Percentiles rank a stretch among this genome's conserved stretches.
Conservation (phyloP, 2,797 vertebrate species). For the Poecilia wingei region DNA sequence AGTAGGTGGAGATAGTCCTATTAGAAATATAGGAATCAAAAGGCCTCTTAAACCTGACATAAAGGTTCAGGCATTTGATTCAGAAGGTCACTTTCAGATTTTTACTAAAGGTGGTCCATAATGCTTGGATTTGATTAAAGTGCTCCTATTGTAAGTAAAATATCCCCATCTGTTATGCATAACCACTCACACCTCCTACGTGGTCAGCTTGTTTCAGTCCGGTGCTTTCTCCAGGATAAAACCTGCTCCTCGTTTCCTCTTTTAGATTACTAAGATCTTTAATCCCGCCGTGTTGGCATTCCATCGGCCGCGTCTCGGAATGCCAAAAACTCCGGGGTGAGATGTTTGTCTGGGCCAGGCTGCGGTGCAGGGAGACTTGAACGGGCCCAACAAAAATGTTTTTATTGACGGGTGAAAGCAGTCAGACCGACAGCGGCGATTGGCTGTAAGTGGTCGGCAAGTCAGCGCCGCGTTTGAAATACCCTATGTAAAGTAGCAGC, state of each 20-base stretch:
- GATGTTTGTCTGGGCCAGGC: conserved; percentile 59
- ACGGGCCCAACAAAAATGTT: conserved; percentile 75
- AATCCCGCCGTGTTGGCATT: conserved; percentile 47
- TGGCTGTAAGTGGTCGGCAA: conserved; percentile 78
- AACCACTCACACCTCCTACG: conserved; percentile 38
- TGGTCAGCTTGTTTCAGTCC: conserved; percentile 30
- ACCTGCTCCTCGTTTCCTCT: conserved; percentile 57
- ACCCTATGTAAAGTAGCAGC: conserved; percentile 77
- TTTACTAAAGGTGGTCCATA: conserved; percentile 32
- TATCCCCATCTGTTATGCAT: conserved; percentile 37
- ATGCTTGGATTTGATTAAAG: conserved; percentile 38
- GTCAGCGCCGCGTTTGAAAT: conserved; percentile 77
- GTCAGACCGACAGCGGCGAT: conserved; percentile 73
- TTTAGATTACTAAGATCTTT: conserved; percentile 58
- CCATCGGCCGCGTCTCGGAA: conserved; percentile 62
- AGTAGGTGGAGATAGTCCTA: conserved; percentile 75
- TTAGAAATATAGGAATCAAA: conserved; percentile 1
- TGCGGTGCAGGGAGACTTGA: conserved; percentile 54
- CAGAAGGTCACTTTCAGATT: conserved; percentile 36
- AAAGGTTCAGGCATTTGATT: conserved; percentile 23
- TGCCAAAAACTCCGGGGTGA: conserved; percentile 51
- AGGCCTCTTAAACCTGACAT: conserved; percentile 35
- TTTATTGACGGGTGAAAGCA: conserved; percentile 81
- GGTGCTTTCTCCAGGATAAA: conserved; percentile 32
- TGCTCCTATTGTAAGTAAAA: conserved; percentile 40